phyloP scores from a whole-genome alignment of 2,888 invertebrate species.

The Pycnomerus fuliginosus region DNA sequence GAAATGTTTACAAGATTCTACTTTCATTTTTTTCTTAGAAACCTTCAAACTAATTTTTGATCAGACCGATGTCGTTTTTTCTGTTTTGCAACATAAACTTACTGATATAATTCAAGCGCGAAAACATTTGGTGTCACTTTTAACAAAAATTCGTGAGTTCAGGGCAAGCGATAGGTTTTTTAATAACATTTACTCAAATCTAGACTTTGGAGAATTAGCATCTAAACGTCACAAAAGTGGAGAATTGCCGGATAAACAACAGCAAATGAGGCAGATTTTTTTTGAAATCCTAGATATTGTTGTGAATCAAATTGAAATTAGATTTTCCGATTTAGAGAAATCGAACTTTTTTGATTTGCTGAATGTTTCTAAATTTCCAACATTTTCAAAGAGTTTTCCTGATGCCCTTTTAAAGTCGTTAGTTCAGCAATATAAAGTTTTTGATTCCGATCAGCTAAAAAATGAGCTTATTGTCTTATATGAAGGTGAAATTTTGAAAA shows the following conservation, averaged over 20 bases:
- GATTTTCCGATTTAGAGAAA: slow-evolving; percentile 11
- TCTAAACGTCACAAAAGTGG: slow-evolving; percentile 5
- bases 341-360: slow-evolving; percentile 15
- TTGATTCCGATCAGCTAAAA: slow-evolving; percentile 8
- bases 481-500: slow-evolving; percentile 8
- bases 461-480: slow-evolving; percentile 8
- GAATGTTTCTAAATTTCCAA: slow-evolving; percentile 11
- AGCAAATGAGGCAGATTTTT: slow-evolving; percentile 6
- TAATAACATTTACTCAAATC: slow-evolving; percentile 1
- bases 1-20: slow-evolving; percentile 15
- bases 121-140: neutral
- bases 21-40: slow-evolving; percentile 8
- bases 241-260: slow-evolving; percentile 5
- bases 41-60: slow-evolving; percentile 20
- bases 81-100: slow-evolving; percentile 17
- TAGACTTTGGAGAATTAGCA: slow-evolving; percentile 3
- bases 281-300: slow-evolving; percentile 8
- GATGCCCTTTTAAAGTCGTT: slow-evolving; percentile 7
- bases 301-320: slow-evolving; percentile 16
- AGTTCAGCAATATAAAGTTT: slow-evolving; percentile 6
- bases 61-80: slow-evolving; percentile 17
- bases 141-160: slow-evolving; percentile 6
- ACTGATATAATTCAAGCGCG: slow-evolving; percentile 12
- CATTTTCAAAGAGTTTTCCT: slow-evolving; percentile 10
- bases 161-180: slow-evolving; percentile 4